Percentiles rank a stretch among this genome's conserved stretches.
phyloP scores from a whole-genome alignment of 2,888 invertebrate species.

The Catotricha subobsoleta region DNA sequence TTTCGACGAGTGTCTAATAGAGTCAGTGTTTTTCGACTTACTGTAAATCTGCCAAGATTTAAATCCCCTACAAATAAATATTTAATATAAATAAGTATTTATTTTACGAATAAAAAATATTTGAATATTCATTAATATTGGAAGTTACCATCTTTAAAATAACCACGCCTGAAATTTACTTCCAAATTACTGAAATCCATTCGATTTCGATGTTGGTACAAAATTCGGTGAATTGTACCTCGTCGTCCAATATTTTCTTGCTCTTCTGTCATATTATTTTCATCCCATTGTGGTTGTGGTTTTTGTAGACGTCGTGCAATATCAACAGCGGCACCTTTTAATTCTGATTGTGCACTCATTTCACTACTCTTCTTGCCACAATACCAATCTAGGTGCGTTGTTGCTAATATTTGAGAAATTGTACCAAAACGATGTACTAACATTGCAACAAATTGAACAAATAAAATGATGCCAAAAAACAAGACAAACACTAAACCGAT shows the following conservation, averaged over 20 bases:
- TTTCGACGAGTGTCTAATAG: constrained; percentile 11
- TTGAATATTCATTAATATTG: not conserved
- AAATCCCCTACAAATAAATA: too few relatives aligned
- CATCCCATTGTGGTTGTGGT: constrained; percentile 23
- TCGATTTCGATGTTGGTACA: constrained; percentile 18
- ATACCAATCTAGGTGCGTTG: constrained; percentile 38
- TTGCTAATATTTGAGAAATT: constrained; percentile 52
- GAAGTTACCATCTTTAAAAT: constrained; percentile 19
- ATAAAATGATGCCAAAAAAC: constrained; percentile 48
- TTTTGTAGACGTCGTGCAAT: constrained; percentile 38
- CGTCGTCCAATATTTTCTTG: constrained; percentile 17
- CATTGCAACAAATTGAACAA: constrained; percentile 58
- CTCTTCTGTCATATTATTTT: constrained; percentile 19
- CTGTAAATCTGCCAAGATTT: constrained; percentile 20
- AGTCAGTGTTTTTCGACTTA: constrained; percentile 24
- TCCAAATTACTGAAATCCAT: constrained; percentile 26
- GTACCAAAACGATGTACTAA: constrained; percentile 58
- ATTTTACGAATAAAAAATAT: not conserved
- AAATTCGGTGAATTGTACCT: constrained; percentile 23
- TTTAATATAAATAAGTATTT: constrained; percentile 11
- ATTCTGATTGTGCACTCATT: constrained; percentile 30
- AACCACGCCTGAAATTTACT: constrained; percentile 24
- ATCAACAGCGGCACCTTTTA: constrained; percentile 40
- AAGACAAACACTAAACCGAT: constrained; percentile 56
- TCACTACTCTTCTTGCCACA: constrained; percentile 11